Conservation (phyloP, 2,113 vertebrate species). For the Tyrannus savana region DNA sequence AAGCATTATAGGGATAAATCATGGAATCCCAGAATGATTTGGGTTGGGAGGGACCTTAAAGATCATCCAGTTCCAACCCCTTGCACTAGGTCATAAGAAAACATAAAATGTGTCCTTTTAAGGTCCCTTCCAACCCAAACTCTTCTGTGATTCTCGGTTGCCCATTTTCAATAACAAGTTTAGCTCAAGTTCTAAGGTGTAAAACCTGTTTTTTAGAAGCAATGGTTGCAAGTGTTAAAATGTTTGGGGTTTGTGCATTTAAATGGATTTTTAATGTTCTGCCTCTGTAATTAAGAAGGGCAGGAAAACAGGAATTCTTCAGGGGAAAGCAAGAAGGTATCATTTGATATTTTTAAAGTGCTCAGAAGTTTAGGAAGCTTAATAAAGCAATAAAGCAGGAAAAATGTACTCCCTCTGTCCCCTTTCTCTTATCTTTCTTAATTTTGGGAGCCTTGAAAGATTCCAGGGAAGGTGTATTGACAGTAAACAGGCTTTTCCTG, state of each 20-base stretch:
- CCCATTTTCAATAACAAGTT: background rate
- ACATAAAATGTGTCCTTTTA: background rate
- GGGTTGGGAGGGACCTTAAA: background rate
- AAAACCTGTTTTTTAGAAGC: background rate
- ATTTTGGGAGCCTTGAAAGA: background rate
- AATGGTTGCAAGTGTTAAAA: background rate
- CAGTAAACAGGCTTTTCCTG: background rate
- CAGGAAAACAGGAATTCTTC: background rate
- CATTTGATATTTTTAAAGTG: background rate
- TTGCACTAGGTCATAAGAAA: background rate
- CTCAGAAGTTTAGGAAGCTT: background rate
- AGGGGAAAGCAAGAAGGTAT: background rate
- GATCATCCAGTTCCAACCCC: rapidly evolving
- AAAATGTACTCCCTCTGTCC: background rate
- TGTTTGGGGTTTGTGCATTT: background rate
- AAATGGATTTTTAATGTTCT: background rate
- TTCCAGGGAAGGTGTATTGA: background rate
- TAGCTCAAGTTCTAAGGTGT: background rate
- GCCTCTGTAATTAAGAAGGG: background rate
- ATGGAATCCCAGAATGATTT: background rate
- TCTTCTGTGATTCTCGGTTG: background rate
- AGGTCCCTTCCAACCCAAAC: background rate
- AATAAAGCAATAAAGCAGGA: background rate
- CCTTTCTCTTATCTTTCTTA: background rate
- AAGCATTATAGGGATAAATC: background rate